A percentile compares a stretch with the other conserved stretches of the same genome.
phyloP scores from a whole-genome alignment of 2,888 invertebrate genomes.

The Allygus modestus region DNA sequence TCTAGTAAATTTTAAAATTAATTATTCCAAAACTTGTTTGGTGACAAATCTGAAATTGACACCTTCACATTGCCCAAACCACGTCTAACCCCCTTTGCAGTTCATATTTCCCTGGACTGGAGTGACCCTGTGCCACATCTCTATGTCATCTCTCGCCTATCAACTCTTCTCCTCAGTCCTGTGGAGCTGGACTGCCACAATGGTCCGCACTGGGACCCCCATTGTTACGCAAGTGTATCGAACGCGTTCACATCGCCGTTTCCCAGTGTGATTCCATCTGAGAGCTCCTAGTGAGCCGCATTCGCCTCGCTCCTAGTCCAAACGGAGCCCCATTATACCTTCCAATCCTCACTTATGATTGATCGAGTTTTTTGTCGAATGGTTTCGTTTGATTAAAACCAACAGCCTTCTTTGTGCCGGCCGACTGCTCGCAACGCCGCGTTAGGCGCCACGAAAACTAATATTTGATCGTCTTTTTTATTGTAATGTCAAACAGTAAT shows the following conservation, averaged over 20 bases:
- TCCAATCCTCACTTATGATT: conserved; percentile 62
- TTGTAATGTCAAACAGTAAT: conserved; percentile 59
- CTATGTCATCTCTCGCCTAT: not conserved
- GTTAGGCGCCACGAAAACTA: conserved; percentile 58
- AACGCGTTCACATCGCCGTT: conserved; percentile 46
- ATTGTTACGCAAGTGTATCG: conserved; percentile 23
- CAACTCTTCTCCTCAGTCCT: not conserved
- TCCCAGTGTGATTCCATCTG: conserved; percentile 52
- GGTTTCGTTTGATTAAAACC: conserved; percentile 61
- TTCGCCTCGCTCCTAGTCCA: conserved; percentile 54
- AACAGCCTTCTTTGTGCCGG: conserved; percentile 53
- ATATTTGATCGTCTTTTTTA: conserved; percentile 60
- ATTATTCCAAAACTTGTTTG: too few relatives aligned
- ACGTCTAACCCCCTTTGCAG: too few relatives aligned
- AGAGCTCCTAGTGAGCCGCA: conserved; percentile 42
- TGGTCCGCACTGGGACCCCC: not conserved
- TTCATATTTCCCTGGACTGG: too few relatives aligned
- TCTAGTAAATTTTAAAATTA: too few relatives aligned
- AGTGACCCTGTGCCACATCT: not conserved
- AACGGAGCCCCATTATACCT: conserved; percentile 54
- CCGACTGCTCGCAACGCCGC: conserved; percentile 49
- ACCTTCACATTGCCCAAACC: too few relatives aligned
- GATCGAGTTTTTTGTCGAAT: conserved; percentile 62
- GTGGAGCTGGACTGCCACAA: not conserved
- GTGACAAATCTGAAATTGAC: too few relatives aligned